phyloP scores from a whole-genome alignment of 2,888 invertebrate genomes.

The Brenthis ino region DNA sequence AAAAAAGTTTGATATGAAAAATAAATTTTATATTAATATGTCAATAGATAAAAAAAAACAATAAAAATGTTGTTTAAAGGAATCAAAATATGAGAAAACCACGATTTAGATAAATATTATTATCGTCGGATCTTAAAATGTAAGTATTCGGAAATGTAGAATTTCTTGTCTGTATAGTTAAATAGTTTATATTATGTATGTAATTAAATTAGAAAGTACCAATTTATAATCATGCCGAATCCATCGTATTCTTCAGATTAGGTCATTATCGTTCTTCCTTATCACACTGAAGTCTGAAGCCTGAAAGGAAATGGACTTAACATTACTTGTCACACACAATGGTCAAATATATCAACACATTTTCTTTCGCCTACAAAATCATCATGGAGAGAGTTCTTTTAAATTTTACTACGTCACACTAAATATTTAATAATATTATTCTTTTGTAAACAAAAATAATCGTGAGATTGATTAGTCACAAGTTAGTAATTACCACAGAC shows the following conservation, averaged over 20 bases:
- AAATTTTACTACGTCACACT: neutral
- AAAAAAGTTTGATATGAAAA: too few species aligned
- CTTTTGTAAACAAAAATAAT: conserved; percentile 46
- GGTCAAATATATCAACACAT: conserved; percentile 17
- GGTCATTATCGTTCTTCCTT: conserved; percentile 70
- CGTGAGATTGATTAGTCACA: conserved; percentile 47
- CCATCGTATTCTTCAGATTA: conserved; percentile 56
- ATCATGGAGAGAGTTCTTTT: neutral
- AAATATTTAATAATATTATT: neutral
- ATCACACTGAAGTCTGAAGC: conserved; percentile 59
- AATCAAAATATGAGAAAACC: neutral
- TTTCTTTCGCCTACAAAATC: neutral
- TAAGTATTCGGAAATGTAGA: conserved; percentile 6
- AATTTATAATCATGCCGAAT: conserved; percentile 39
- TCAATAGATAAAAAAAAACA: too few species aligned
- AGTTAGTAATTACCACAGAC: conserved; percentile 45
- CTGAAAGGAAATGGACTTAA: conserved; percentile 60
- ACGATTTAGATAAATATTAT: neutral
- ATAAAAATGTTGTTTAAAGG: too few species aligned
- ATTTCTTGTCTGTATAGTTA: conserved; percentile 10
- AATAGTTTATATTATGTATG: neutral
- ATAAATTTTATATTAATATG: too few species aligned
- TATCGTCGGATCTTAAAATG: neutral
- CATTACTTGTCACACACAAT: conserved; percentile 33
- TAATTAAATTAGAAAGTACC: conserved; percentile 30